Evolutionary conservation across 2,797 vertebrate species (phyloP).

Genomic region (Pachyuromys duprasi): DNA sequence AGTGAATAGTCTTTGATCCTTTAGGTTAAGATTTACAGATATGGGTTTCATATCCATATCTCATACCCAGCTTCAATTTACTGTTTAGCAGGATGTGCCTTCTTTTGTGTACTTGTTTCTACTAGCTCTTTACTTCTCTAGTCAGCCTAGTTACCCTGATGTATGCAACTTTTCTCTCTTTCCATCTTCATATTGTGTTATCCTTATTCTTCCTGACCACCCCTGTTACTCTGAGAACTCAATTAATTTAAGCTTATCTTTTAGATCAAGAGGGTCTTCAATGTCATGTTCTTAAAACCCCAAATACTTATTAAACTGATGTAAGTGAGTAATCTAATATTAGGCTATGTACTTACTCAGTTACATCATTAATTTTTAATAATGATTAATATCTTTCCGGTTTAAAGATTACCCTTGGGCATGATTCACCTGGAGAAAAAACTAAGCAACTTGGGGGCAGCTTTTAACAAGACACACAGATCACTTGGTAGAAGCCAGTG

Average conservation of each 20-base stretch:
- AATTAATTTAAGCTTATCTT: constrained; percentile 8
- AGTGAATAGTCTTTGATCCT: background rate
- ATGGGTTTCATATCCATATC: background rate
- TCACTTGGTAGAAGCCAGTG: background rate
- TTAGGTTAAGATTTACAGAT: background rate
- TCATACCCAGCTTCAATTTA: background rate
- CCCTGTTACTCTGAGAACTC: background rate
- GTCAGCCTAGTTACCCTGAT: background rate
- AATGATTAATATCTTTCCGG: constrained; percentile 26
- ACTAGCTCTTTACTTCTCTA: background rate
- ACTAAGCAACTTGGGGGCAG: background rate
- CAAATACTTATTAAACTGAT: constrained; percentile 58
- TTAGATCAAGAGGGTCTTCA: background rate
- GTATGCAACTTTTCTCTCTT: background rate
- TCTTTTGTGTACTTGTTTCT: background rate
- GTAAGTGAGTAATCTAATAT: constrained; percentile 46
- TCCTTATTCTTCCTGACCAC: background rate
- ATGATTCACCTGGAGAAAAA: background rate
- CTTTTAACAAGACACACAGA: background rate
- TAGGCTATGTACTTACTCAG: background rate
- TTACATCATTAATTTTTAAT: constrained; percentile 54
- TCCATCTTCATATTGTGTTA: background rate
- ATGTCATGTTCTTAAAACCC: constrained; percentile 1
- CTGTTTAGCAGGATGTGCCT: background rate
- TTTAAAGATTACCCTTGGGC: constrained; percentile 51